phyloP scores from a whole-genome alignment of 1,140 invertebrate species.

The Homalodisca vitripennis region DNA sequence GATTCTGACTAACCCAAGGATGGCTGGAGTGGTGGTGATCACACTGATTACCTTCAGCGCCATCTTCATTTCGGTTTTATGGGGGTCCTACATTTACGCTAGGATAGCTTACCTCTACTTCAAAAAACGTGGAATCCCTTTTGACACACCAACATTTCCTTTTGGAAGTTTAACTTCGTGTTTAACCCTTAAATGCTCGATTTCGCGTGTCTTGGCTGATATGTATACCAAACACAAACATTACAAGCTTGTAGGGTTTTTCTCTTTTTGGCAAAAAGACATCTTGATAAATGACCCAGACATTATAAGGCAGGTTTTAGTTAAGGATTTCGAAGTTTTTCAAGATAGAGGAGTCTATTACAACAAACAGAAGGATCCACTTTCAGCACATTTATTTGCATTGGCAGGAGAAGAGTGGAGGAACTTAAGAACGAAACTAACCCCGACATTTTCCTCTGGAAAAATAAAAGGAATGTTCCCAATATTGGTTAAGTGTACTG shows the following conservation, averaged over 20 bases:
- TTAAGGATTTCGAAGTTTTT: slow-evolving; percentile 57
- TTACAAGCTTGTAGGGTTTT: slow-evolving; percentile 13
- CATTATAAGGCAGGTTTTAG: slow-evolving; percentile 51
- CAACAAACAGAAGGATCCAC: slow-evolving; percentile 51
- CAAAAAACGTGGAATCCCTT: slow-evolving; percentile 30
- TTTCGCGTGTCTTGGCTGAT: background rate
- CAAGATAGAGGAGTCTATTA: slow-evolving; percentile 50
- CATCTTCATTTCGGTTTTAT: background rate
- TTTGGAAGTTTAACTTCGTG: slow-evolving; percentile 37
- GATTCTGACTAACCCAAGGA: background rate
- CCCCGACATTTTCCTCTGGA: slow-evolving; percentile 59
- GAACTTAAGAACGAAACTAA: slow-evolving; percentile 56
- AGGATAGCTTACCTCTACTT: slow-evolving; percentile 23
- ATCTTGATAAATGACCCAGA: slow-evolving; percentile 43
- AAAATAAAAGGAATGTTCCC: slow-evolving; percentile 61
- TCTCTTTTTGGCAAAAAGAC: slow-evolving; percentile 11
- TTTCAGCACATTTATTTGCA: slow-evolving; percentile 52
- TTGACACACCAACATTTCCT: slow-evolving; percentile 27
- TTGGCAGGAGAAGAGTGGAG: slow-evolving; percentile 57
- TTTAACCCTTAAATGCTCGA: background rate
- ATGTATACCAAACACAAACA: background rate
- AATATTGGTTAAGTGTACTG: slow-evolving; percentile 49
- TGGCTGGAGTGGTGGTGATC: background rate
- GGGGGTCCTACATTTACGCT: background rate
- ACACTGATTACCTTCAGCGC: background rate